Base-by-base conservation (phyloP, 2,113 vertebrate genomes). In the Serilophus lunatus region DNA sequence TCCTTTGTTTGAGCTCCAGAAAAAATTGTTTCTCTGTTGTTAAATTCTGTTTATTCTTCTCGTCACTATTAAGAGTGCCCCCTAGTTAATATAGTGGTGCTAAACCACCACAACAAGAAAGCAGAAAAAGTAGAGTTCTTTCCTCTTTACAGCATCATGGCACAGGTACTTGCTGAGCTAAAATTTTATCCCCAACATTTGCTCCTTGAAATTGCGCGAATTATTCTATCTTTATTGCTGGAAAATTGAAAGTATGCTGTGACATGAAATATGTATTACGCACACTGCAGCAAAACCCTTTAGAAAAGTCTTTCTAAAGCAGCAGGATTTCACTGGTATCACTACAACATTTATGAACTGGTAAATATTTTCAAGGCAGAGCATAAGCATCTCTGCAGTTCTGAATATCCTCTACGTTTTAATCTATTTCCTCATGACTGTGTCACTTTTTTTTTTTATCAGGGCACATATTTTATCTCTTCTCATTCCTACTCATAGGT, bases 81-180 rank as follows among this genome's bases (percentile, higher is more conserved):
- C n/a, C n/a, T n/a, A n/a, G n/a, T n/a, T n/a, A n/a, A n/a, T n/a
- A n/a, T n/a, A n/a, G n/a, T n/a, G n/a, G n/a, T n/a, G n/a, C n/a
- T n/a, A n/a, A n/a, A n/a, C n/a, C n/a, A n/a, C n/a, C n/a, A n/a
- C n/a, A n/a, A n/a, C n/a, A n/a, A 84, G 33, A 35, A 42, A 89
- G 78, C 26, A 64, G 56, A 61, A 85, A 57, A 56, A 50, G 22
- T 29, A 31, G 31, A n/a, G 23, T 7, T 85, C 66, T 92, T 79
- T 60, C 35, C 50, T 82, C 65, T 74, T 82, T 69, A 71, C 45
- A 80, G 71, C 75, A 79, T 57, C 45, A 26, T 5, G 6, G 66
- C 35, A 90, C 36, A 74, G 36, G 59, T 26, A 61, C 59, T 94
- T 94, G 79, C 85, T 93, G 82, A 86, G 45, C n/a, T 94, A n/a